Conservation (phyloP, 2,797 vertebrate species). For the Propithecus perrieri region DNA sequence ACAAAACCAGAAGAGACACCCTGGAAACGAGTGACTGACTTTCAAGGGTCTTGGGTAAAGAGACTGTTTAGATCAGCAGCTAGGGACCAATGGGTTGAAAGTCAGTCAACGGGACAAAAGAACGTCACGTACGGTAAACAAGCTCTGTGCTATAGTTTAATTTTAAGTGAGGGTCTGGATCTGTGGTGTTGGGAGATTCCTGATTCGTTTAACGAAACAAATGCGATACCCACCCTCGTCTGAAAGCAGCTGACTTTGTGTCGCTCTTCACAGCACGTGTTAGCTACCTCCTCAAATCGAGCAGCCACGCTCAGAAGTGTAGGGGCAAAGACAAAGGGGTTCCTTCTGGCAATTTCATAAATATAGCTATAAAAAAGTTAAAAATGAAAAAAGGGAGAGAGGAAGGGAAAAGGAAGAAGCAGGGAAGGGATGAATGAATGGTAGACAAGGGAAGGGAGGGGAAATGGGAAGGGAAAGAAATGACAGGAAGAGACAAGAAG, state of each 20-base stretch:
- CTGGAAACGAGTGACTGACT: background rate
- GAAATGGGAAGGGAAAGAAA: background rate
- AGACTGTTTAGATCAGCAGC: background rate
- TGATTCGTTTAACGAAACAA: background rate
- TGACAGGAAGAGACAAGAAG: background rate
- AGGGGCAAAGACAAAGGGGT: slow-evolving; percentile 42
- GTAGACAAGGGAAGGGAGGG: background rate
- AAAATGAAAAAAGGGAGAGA: background rate
- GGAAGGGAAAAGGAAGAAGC: background rate
- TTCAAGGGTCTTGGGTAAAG: background rate
- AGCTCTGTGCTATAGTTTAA: background rate
- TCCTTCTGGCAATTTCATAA: slow-evolving; percentile 46
- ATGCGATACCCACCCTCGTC: background rate
- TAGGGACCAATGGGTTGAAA: background rate
- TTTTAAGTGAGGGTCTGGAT: background rate
- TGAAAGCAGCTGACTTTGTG: slow-evolving; percentile 41
- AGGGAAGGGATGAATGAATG: background rate
- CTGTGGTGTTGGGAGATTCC: background rate
- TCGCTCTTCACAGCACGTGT: slow-evolving; percentile 32
- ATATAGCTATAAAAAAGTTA: slow-evolving; percentile 16
- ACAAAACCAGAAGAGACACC: background rate
- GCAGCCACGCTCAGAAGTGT: background rate
- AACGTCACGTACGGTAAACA: background rate
- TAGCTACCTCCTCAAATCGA: background rate
- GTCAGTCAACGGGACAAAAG: background rate